These are phyloP conservation scores for Ispidina lecontei DNA, from an alignment of 2,797 vertebrate species.

Conservation along the genomic window DNA sequence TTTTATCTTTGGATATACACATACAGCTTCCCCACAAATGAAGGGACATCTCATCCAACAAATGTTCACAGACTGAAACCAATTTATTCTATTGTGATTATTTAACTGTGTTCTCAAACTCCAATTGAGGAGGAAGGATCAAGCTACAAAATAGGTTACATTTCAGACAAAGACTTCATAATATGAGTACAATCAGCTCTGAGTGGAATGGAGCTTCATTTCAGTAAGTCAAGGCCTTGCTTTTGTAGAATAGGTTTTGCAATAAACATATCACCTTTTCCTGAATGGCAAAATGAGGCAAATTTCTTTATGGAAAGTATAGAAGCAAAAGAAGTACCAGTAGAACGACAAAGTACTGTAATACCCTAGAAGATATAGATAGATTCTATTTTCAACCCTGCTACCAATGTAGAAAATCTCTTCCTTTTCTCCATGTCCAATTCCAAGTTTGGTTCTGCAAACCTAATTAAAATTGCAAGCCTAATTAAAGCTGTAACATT, in stretches of 20 bases:
- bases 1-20: slow-evolving; percentile 11
- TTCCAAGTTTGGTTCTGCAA: slow-evolving; percentile 22
- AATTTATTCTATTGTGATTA: background rate
- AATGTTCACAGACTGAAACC: background rate
- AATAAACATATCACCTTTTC: background rate
- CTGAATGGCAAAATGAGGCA: background rate
- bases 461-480: slow-evolving; percentile 13
- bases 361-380: background rate
- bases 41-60: background rate
- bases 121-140: background rate
- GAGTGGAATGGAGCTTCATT: background rate
- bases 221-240: background rate
- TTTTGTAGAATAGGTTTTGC: background rate
- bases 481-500: slow-evolving; percentile 23
- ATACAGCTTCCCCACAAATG: background rate
- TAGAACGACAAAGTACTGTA: background rate
- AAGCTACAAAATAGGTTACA: background rate
- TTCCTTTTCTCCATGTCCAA: background rate
- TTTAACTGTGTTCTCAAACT: background rate
- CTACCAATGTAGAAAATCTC: background rate
- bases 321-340: background rate
- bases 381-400: background rate
- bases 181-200: background rate
- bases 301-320: background rate
- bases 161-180: background rate